These are phyloP conservation scores for Ranitomeya variabilis DNA, from an alignment of 2,113 vertebrate genomes.

Conservation along the genomic window DNA sequence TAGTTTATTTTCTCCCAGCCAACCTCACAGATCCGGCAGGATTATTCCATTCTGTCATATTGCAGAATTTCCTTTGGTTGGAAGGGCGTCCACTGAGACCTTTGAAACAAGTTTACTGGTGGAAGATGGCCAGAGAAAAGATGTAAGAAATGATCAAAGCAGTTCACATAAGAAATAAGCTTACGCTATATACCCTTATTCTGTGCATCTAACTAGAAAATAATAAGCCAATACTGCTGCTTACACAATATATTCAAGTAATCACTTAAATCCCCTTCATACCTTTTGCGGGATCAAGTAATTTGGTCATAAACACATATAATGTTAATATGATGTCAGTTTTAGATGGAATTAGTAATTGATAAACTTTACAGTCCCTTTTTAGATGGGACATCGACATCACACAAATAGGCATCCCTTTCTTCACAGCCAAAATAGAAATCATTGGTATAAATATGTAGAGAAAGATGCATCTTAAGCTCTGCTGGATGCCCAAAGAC, in stretches of 20 bases:
- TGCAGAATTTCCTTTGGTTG: conserved; percentile 48
- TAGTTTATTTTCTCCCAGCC: conserved; percentile 30
- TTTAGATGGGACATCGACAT: no score
- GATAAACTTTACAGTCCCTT: no score
- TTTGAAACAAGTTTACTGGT: conserved; percentile 39
- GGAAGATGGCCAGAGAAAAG: conserved; percentile 48
- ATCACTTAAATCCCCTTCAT: not conserved
- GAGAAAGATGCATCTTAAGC: no score
- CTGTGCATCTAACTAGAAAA: not conserved
- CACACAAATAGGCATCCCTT: no score
- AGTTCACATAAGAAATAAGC: not conserved
- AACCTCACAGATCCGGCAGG: conserved; percentile 35
- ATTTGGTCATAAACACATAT: not conserved
- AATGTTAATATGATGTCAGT: not conserved
- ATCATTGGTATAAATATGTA: no score
- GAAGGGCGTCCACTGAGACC: conserved; percentile 20
- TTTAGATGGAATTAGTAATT: not conserved
- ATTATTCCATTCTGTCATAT: conserved; percentile 56
- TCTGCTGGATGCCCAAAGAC: no score
- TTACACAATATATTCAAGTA: not conserved
- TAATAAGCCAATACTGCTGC: not conserved
- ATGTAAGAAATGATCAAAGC: conserved; percentile 52
- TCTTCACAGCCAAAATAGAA: no score
- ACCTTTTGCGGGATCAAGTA: not conserved
- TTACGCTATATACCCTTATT: conserved; percentile 15